These are phyloP conservation scores for Pygocentrus nattereri DNA, from an alignment of 2,797 vertebrate species.

Conservation along the genomic window DNA sequence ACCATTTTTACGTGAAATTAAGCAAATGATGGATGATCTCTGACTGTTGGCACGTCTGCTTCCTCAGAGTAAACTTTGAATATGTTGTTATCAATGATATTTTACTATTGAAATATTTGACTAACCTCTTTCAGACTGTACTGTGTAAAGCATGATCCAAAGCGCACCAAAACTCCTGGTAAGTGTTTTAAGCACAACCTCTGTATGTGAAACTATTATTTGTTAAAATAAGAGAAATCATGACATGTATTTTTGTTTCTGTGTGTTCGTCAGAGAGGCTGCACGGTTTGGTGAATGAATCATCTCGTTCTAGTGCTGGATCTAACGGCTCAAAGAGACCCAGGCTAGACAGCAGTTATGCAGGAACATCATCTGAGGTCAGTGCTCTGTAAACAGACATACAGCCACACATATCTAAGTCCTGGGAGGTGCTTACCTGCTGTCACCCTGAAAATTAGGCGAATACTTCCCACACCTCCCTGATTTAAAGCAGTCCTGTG, in stretches of 20 bases:
- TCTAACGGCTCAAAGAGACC: not conserved
- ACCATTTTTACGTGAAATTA: no score
- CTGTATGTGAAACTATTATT: not conserved
- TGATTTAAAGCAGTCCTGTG: no score
- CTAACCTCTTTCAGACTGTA: constrained; percentile 64
- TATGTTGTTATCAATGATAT: not conserved
- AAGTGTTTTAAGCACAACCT: constrained; percentile 27
- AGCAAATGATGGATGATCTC: no score
- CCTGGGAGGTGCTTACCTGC: no score
- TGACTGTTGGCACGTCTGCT: not conserved
- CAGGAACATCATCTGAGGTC: constrained; percentile 23
- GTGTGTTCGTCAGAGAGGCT: not conserved
- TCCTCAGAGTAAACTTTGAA: not conserved
- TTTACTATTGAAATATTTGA: constrained; percentile 15
- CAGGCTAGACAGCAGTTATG: not conserved
- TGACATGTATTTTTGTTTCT: constrained; percentile 6
- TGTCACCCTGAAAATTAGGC: not conserved
- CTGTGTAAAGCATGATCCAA: constrained; percentile 58
- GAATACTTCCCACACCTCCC: not conserved
- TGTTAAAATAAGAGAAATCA: not conserved
- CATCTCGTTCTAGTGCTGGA: accelerated
- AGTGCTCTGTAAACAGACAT: not conserved
- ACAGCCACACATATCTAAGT: no score
- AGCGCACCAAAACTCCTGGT: constrained; percentile 10
- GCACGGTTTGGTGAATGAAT: not conserved